Conservation (phyloP, 2,888 invertebrate genomes). For the Hirtodrosophila confusa region DNA sequence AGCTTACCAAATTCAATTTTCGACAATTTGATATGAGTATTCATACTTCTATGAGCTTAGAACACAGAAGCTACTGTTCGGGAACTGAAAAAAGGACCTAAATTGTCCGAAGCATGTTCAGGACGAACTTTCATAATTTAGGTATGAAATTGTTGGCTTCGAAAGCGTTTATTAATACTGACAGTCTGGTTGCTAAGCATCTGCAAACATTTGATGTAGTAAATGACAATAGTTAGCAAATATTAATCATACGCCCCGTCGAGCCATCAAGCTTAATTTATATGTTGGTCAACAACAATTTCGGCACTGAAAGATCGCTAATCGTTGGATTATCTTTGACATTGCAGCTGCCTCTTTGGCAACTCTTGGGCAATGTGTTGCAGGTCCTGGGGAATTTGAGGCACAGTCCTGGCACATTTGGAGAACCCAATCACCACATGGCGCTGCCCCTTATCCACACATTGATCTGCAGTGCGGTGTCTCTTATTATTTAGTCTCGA, state of each 20-base stretch:
- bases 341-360: constrained; percentile 35
- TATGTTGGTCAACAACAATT: constrained; percentile 2
- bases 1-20: too few species aligned
- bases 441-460: not conserved
- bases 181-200: too few species aligned
- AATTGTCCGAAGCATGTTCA: too few species aligned
- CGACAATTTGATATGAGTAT: too few species aligned
- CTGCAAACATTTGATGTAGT: too few species aligned
- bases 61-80: too few species aligned
- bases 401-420: constrained; percentile 14
- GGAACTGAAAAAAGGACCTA: too few species aligned
- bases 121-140: too few species aligned
- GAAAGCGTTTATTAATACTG: too few species aligned
- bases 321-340: constrained; percentile 18
- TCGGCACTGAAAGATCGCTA: constrained; percentile 1
- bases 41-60: too few species aligned
- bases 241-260: constrained; percentile 34
- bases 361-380: not conserved
- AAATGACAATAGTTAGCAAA: not conserved
- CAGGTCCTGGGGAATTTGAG: constrained; percentile 7
- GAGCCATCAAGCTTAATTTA: not conserved
- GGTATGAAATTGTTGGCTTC: too few species aligned
- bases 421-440: not conserved
- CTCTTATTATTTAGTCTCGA: constrained; percentile 47
- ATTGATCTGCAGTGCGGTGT: constrained; percentile 16